These are phyloP conservation scores for Orientallactaga sibirica DNA, from an alignment of 2,797 vertebrate species.

Conservation along the genomic window DNA sequence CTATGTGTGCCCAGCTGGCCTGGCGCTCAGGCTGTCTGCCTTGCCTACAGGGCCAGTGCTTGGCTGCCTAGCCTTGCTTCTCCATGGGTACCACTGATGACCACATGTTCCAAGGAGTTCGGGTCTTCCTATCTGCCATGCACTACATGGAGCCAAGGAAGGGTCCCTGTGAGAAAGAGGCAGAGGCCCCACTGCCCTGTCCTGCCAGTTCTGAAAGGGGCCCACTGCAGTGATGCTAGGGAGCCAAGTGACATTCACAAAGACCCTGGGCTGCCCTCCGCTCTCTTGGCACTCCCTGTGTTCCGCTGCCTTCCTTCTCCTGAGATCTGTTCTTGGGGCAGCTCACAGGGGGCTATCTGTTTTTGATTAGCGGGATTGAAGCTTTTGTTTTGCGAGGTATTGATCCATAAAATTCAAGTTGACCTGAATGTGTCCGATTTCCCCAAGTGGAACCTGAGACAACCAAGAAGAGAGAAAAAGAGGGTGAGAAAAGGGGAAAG, in stretches of 20 bases:
- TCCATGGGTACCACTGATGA: neutral
- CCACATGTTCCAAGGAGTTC: neutral
- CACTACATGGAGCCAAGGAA: neutral
- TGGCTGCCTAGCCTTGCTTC: neutral
- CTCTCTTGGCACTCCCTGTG: neutral
- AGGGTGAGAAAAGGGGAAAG: neutral
- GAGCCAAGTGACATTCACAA: neutral
- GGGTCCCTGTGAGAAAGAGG: neutral
- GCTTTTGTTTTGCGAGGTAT: neutral
- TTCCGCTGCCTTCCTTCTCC: neutral
- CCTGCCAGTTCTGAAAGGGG: neutral
- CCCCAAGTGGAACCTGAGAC: neutral
- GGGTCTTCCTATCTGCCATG: fast-evolving
- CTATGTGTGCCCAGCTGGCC: neutral
- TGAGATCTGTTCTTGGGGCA: neutral
- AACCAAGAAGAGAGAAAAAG: neutral
- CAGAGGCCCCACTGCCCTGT: fast-evolving
- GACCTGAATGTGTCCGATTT: neutral
- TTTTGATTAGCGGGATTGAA: neutral
- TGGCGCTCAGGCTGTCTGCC: neutral
- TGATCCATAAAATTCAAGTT: neutral
- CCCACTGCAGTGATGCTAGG: fast-evolving
- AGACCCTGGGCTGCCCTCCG: neutral
- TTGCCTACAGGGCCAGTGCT: neutral
- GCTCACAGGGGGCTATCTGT: neutral